phyloP scores from a whole-genome alignment of 2,113 vertebrate genomes.

The Python bivittatus region DNA sequence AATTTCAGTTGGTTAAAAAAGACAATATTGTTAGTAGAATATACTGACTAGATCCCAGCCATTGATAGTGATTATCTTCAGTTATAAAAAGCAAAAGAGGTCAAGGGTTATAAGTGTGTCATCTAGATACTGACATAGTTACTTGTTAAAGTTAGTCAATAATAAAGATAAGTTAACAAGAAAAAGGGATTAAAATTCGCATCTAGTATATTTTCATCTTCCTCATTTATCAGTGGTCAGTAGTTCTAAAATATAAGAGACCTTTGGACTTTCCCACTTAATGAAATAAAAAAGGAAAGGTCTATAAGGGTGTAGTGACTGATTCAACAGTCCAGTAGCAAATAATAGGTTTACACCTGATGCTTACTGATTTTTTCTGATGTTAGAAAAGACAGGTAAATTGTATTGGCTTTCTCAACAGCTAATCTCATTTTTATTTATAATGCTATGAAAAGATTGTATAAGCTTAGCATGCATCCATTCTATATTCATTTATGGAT shows the following conservation, averaged over 20 bases:
- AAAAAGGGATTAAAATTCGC: neutral
- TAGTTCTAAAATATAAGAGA: slow-evolving; percentile 5
- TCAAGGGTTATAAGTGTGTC: slow-evolving; percentile 18
- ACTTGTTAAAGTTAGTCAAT: neutral
- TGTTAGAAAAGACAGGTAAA: neutral
- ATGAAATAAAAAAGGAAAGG: neutral
- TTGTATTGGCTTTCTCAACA: slow-evolving; percentile 14
- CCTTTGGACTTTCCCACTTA: neutral
- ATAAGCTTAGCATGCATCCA: neutral
- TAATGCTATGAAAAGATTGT: neutral
- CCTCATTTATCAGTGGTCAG: neutral
- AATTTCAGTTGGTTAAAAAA: slow-evolving; percentile 25
- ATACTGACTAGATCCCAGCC: neutral
- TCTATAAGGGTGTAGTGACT: slow-evolving; percentile 4
- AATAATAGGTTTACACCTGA: slow-evolving; percentile 4
- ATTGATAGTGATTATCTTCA: slow-evolving; percentile 3
- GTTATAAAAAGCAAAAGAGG: neutral
- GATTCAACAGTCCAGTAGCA: slow-evolving; percentile 14
- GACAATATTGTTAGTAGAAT: neutral
- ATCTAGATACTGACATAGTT: slow-evolving; percentile 16
- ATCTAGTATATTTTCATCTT: slow-evolving; percentile 11
- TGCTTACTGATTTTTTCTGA: neutral
- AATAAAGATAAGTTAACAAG: slow-evolving; percentile 8
- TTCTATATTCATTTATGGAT: neutral
- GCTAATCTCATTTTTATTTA: slow-evolving; percentile 20